phyloP scores from a whole-genome alignment of 1,140 invertebrate genomes.

The Ericerus pela region DNA sequence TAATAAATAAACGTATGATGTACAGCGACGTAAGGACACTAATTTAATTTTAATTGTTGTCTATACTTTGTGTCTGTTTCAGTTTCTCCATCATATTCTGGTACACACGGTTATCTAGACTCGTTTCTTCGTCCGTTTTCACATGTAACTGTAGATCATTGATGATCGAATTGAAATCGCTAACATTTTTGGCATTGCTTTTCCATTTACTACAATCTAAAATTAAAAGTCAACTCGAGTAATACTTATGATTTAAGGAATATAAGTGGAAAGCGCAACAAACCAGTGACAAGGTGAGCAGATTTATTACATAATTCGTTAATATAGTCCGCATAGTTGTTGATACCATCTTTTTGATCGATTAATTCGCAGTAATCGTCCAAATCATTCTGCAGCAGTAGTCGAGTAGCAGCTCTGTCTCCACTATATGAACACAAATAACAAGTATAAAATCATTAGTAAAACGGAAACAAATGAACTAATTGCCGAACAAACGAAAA shows the following conservation, averaged over 20 bases:
- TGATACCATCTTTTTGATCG: background rate
- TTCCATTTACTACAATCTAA: conserved; percentile 3
- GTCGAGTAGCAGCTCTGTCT: background rate
- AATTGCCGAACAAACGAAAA: background rate
- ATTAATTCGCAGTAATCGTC: background rate
- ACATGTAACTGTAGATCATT: background rate
- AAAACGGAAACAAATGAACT: background rate
- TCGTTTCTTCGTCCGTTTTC: background rate
- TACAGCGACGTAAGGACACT: background rate
- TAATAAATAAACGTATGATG: too few species aligned
- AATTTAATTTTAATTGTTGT: background rate
- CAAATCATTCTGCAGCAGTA: background rate
- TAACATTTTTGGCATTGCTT: background rate
- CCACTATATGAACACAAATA: background rate
- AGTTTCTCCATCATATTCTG: background rate
- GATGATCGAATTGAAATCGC: background rate
- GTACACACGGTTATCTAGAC: background rate
- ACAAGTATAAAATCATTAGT: background rate
- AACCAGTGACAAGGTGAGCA: background rate
- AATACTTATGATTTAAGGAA: background rate
- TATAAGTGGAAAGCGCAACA: background rate
- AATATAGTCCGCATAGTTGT: background rate
- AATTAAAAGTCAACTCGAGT: background rate
- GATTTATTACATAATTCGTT: background rate
- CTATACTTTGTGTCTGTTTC: background rate